Percentiles rank a stretch among this genome's conserved stretches.
Evolutionary conservation across 2,797 vertebrate genomes (phyloP).

Genomic region (Gobionotothen gibberifrons): DNA sequence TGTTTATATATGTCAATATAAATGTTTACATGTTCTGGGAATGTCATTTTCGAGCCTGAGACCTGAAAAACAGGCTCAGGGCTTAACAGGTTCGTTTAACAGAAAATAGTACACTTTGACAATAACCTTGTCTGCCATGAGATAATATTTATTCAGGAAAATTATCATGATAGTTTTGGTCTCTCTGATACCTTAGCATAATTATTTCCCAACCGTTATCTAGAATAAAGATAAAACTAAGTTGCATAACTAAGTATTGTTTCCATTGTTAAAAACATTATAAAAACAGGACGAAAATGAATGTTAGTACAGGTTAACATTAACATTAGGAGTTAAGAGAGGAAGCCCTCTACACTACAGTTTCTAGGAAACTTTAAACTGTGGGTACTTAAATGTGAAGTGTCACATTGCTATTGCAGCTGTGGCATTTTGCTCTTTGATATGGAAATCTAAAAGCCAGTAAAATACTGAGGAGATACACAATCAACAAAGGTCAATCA

Average conservation of each 20-base stretch:
- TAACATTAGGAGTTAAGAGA: constrained; percentile 26
- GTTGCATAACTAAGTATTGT: constrained; percentile 7
- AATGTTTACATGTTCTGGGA: too few species aligned
- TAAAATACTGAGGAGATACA: too few species aligned
- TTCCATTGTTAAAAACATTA: constrained; percentile 13
- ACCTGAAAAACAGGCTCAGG: too few species aligned
- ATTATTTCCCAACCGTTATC: constrained; percentile 5
- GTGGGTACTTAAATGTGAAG: background rate
- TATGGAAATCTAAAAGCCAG: too few species aligned
- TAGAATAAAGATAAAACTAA: background rate
- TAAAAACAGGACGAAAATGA: constrained; percentile 11
- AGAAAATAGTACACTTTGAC: constrained; percentile 31
- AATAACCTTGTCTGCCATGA: constrained; percentile 17
- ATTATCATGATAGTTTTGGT: constrained; percentile 3
- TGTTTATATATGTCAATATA: too few species aligned
- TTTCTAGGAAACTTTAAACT: constrained; percentile 27
- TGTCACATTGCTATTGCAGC: constrained; percentile 11
- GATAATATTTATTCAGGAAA: constrained; percentile 24
- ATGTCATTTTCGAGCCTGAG: too few species aligned
- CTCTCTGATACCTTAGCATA: background rate
- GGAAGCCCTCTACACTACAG: constrained; percentile 8
- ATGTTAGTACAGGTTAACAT: constrained; percentile 40
- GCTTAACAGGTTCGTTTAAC: background rate
- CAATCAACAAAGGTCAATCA: too few species aligned
- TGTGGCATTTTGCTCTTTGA: constrained; percentile 1